Base-by-base conservation (phyloP, 2,888 invertebrate genomes). In the Rhimphoctona megacephalus region DNA sequence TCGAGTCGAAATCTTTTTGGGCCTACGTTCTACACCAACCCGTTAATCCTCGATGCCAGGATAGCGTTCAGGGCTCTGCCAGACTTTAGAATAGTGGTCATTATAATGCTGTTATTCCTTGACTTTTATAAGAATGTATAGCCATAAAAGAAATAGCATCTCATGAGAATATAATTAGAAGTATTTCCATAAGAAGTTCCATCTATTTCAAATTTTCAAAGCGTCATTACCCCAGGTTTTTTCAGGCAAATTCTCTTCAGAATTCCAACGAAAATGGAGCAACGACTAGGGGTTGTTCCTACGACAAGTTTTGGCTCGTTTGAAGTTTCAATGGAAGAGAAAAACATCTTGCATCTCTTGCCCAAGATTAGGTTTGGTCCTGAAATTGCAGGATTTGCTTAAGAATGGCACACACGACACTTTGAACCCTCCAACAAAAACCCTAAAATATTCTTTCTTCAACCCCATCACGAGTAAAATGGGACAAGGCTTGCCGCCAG, bases 1-100 rank as follows among this genome's bases (percentile, higher is more conserved):
- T 76, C 76, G 74, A 36, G 69, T 64, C 77, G 43, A 64, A 70
- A 22, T 52, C 57, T 43, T 54, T 72, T 22, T 19, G 39, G 30
- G 25, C 54, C 70, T 66, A 76, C 49, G 33, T 77, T 77, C 33
- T 46, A 46, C 66, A 33, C 69, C 39, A 52, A 73, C 67, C 67
- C 77, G 81, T 78, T 85, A 61, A 79, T 85, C 67, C 74, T 67
- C 52, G 61, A 43, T 19, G 39, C 36, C 67, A 64, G 14, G 17
- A 9, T 66, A n/a, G 70, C 25, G 67, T 73, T 46, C 46, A 67
- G 43, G 66, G 33, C 69, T 78, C 66, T 43, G 39, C 67, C 61
- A 25, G 78, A 52, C 73, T 85, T 49, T 61, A 78, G 39, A 39
- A 1, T 39, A 4, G 39, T 39, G 39, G 39, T 9, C 39, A 39